Evolutionary conservation across 2,113 vertebrate species (phyloP), one percentile per base, ranked within the genome.

Genomic region (Sebastes fasciatus): DNA sequence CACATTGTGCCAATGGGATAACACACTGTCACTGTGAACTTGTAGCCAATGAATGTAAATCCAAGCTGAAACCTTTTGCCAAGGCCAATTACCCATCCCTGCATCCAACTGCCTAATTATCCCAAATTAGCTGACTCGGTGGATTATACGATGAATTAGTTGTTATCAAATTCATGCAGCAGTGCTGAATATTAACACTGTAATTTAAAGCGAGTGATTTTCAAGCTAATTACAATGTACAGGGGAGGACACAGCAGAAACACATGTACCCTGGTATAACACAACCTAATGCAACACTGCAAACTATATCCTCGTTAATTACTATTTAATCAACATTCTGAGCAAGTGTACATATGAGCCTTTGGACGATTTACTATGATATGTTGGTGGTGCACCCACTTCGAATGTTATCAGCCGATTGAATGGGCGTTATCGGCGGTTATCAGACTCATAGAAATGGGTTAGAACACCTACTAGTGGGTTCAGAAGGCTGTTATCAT

Each of bases 101-200:
- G 80, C 61, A 80, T 90, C 73, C 54, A 62, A 70, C 75, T 73
- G 68, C 75, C 79, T 90, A 80, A 91, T 92, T 92, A 85, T 49
- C 34, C 40, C 75, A 89, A 88, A 86, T 89, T 83, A 91, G 86
- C 83, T 88, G 80, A 84, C 85, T 87, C 58, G 73, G 73, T 85
- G 79, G 75, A 87, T 92, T 90, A 86, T 83, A 69, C 88, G 82
- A 82, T 85, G 86, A 77, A 78, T 89, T 82, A 77, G 86, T 88
- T 84, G 72, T 89, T 91, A 91, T 88, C 80, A 85, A 71, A 91
- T 85, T 79, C 71, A 61, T 66, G 80, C 80, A 85, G 87, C 70
- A 51, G 52, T 21, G 70, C 67, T 76, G 67, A 79, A 90, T 75
- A 79, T 80, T 78, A 82, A 85, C 67, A 86, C 61, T 61, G 48